A percentile compares a stretch with the other conserved stretches of the same genome.
These are phyloP conservation scores for Clytia hemisphaerica DNA, from an alignment of 30 jellyfish, hydroid and myxozoan species.

Conservation along the genomic window DNA sequence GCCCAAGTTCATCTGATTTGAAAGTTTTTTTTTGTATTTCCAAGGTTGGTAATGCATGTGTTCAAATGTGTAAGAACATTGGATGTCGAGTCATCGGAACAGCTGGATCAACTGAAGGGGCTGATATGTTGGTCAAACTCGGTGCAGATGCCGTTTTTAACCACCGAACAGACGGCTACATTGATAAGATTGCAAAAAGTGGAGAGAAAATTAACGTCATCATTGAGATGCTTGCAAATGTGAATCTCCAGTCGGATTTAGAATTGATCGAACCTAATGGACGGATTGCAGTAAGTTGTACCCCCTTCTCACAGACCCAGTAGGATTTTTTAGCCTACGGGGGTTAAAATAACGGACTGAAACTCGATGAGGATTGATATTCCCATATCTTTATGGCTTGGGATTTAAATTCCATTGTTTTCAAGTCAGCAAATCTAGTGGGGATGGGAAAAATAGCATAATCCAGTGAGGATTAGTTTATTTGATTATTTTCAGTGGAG, in stretches of 20 bases:
- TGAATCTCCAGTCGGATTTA: constrained; percentile 49
- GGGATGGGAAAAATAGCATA: too few species aligned
- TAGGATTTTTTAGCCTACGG: too few species aligned
- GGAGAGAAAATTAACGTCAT: constrained; percentile 58
- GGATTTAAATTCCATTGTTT: too few species aligned
- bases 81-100: constrained; percentile 70
- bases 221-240: constrained; percentile 77
- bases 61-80: constrained; percentile 43
- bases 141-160: constrained; percentile 58
- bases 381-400: too few species aligned
- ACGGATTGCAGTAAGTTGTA: constrained; percentile 47
- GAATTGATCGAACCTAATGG: constrained; percentile 42
- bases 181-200: constrained; percentile 35
- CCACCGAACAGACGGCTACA: constrained; percentile 44
- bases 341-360: too few species aligned
- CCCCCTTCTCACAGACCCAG: too few species aligned
- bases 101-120: constrained; percentile 74
- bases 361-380: too few species aligned
- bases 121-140: constrained; percentile 30
- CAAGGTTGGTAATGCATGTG: constrained; percentile 78
- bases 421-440: too few species aligned
- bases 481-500: too few species aligned
- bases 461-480: too few species aligned
- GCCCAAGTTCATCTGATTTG: too few species aligned
- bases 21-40: not conserved